Conservation (phyloP, 1,140 invertebrate genomes). For the Apis cerana region DNA sequence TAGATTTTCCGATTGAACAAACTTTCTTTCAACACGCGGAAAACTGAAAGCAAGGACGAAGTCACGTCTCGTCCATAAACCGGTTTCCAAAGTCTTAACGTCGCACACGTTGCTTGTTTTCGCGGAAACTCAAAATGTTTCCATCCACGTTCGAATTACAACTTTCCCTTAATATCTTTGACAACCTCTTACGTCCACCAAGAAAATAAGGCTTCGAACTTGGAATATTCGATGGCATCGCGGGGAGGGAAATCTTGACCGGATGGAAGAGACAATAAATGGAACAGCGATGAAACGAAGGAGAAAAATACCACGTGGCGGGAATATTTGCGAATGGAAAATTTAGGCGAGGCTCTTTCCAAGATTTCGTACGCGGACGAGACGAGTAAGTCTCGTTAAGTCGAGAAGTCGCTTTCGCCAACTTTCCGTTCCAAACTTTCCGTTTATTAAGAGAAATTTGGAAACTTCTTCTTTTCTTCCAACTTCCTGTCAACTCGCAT, state of each 20-base stretch:
- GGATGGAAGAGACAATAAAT: slow-evolving; percentile 41
- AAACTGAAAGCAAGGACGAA: not conserved
- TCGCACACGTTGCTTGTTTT: not conserved
- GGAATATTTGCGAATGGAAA: slow-evolving; percentile 38
- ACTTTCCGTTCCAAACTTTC: slow-evolving; percentile 36
- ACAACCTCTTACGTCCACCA: not conserved
- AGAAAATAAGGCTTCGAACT: not conserved
- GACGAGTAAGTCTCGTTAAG: slow-evolving; percentile 57
- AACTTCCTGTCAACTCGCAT: slow-evolving; percentile 31
- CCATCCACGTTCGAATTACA: not conserved
- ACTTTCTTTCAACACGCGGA: too few species aligned
- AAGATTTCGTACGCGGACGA: slow-evolving; percentile 28
- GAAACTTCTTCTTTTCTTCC: slow-evolving; percentile 52
- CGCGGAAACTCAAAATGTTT: not conserved
- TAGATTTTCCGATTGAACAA: not conserved
- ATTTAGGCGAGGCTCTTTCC: slow-evolving; percentile 44
- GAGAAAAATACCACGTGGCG: slow-evolving; percentile 8
- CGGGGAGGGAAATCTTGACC: not conserved
- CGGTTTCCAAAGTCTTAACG: not conserved
- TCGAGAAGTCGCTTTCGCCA: slow-evolving; percentile 36
- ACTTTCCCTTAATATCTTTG: slow-evolving; percentile 4
- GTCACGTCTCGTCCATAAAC: not conserved
- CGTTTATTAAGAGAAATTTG: slow-evolving; percentile 61
- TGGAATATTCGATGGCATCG: not conserved
- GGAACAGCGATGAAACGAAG: not conserved